Evolutionary conservation across 1,140 invertebrate genomes (phyloP).

Genomic region (Dendrolimus kikuchii): DNA sequence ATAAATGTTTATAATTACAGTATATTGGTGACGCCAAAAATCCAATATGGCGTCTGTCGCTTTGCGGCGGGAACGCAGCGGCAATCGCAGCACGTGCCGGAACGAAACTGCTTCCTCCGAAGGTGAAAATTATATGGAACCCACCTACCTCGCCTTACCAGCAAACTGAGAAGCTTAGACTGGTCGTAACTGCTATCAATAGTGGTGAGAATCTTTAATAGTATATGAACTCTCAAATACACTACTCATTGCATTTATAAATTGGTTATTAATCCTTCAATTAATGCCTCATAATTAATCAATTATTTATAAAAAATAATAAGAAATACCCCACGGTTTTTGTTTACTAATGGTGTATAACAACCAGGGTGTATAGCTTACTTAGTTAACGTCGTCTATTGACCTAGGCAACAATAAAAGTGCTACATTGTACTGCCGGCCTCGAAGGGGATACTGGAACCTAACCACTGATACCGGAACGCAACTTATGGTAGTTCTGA

Average conservation of each 20-base stretch:
- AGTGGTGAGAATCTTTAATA: constrained; percentile 38
- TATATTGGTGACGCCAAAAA: constrained; percentile 47
- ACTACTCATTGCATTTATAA: background rate
- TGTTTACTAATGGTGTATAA: too few species aligned
- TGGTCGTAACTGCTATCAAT: constrained; percentile 60
- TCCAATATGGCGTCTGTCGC: constrained; percentile 47
- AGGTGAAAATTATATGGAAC: constrained; percentile 57
- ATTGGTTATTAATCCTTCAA: too few species aligned
- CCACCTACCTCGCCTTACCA: constrained; percentile 55
- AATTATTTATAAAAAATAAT: too few species aligned
- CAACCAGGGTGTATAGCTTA: too few species aligned
- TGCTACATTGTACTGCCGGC: too few species aligned
- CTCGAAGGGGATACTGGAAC: too few species aligned
- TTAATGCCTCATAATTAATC: too few species aligned
- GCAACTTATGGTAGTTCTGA: too few species aligned
- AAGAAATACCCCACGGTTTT: too few species aligned
- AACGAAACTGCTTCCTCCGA: constrained; percentile 50
- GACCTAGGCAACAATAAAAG: too few species aligned
- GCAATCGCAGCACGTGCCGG: constrained; percentile 45
- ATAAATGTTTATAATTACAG: constrained; percentile 22
- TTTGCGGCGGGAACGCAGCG: constrained; percentile 56
- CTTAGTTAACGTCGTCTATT: too few species aligned
- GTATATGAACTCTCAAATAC: background rate
- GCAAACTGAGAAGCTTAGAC: constrained; percentile 56
- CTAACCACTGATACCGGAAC: too few species aligned